Evolutionary conservation across 2,113 vertebrate genomes (phyloP).

Genomic region (Mustela lutreola): DNA sequence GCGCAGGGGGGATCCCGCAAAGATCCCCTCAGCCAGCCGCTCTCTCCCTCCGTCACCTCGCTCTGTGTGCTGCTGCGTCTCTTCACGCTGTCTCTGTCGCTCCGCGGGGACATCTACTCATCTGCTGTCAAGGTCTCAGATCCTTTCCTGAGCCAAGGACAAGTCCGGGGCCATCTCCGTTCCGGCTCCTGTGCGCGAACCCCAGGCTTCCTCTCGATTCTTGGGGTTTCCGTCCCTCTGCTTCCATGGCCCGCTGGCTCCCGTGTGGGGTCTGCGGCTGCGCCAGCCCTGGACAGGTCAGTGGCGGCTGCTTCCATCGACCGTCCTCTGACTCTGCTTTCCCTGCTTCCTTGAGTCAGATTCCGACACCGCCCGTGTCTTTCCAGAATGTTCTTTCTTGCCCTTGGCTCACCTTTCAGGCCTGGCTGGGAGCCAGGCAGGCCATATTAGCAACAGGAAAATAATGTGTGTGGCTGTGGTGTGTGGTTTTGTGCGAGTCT

Average conservation of each 20-base stretch:
- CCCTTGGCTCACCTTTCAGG: neutral
- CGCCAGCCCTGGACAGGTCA: neutral
- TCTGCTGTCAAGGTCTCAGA: neutral
- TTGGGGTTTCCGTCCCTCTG: neutral
- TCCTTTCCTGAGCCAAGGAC: neutral
- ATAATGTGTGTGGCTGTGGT: neutral
- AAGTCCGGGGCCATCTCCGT: neutral
- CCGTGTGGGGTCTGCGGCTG: accelerated
- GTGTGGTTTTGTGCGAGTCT: neutral
- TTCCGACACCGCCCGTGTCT: neutral
- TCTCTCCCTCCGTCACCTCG: accelerated
- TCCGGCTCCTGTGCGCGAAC: too few species aligned
- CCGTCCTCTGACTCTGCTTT: neutral
- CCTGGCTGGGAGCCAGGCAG: neutral
- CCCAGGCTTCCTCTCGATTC: neutral
- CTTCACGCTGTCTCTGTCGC: neutral
- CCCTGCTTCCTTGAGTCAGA: neutral
- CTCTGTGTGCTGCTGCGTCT: accelerated
- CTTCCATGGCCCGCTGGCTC: too few species aligned
- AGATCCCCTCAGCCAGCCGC: accelerated
- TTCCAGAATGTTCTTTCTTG: neutral
- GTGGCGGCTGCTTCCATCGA: too few species aligned
- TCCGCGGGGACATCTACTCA: neutral
- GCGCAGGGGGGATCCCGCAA: accelerated
- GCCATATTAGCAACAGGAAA: neutral